phyloP scores from a whole-genome alignment of 37 sponge, comb jelly and placozoan genomes.

The Spongilla lacustris region DNA sequence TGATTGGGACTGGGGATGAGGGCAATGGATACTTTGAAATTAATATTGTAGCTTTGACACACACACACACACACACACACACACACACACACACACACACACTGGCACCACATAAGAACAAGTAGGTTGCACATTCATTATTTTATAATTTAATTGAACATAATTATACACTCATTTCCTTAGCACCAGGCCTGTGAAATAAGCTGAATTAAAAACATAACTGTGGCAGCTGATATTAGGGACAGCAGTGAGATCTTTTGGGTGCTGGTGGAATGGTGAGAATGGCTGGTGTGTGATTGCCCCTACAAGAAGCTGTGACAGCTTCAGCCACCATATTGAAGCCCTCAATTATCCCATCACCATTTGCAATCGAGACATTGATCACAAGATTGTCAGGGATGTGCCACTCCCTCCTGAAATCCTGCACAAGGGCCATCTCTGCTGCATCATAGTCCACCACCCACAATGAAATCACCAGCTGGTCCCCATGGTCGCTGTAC shows the following conservation, averaged over 20 bases:
- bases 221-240: neutral
- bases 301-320: neutral
- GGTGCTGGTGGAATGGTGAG: neutral
- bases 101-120: neutral
- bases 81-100: neutral
- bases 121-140: too few species aligned
- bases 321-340: neutral
- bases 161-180: too few species aligned
- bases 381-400: neutral
- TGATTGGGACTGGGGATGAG: neutral
- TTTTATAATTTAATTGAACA: too few species aligned
- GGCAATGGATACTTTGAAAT: neutral
- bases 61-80: neutral
- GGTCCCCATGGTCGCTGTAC: neutral
- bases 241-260: neutral
- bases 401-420: neutral
- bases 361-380: neutral
- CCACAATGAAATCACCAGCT: neutral
- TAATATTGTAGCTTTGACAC: neutral
- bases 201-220: neutral
- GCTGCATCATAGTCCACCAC: neutral
- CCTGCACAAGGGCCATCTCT: neutral
- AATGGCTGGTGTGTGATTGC: neutral
- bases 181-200: too few species aligned
- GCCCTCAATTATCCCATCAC: neutral